phyloP scores from a whole-genome alignment of 2,113 vertebrate species.

The Lepisosteus oculatus region DNA sequence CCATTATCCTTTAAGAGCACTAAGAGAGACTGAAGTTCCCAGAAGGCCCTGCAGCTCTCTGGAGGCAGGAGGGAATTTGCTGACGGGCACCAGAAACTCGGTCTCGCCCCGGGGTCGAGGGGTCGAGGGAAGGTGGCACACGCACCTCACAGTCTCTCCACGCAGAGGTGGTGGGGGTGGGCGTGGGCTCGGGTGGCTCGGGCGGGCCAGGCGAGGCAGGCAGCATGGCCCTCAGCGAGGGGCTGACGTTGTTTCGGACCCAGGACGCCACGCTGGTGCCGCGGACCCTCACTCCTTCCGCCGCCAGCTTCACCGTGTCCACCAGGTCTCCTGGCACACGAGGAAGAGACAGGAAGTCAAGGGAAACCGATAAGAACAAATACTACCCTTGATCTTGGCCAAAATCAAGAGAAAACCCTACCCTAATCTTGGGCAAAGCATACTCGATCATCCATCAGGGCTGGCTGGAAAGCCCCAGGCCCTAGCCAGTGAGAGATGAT shows the following conservation, averaged over 20 bases:
- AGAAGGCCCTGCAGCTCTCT: too few species aligned
- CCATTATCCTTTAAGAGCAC: too few species aligned
- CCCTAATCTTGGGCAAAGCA: too few species aligned
- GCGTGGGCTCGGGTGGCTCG: constrained; percentile 13
- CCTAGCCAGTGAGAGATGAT: too few species aligned
- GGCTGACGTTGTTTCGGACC: constrained; percentile 60
- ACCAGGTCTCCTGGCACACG: constrained; percentile 56
- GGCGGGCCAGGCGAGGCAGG: constrained; percentile 44
- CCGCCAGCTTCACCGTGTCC: constrained; percentile 59
- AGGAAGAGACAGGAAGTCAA: not conserved
- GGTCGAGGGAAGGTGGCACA: too few species aligned
- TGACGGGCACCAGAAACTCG: too few species aligned
- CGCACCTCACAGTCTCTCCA: constrained; percentile 45
- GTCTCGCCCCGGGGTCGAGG: too few species aligned
- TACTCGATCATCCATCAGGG: too few species aligned
- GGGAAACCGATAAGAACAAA: not conserved
- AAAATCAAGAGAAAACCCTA: too few species aligned
- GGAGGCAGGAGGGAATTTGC: too few species aligned
- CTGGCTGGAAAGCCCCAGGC: too few species aligned
- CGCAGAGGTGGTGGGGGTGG: constrained; percentile 33
- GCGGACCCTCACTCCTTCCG: constrained; percentile 63
- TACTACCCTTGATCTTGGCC: not conserved
- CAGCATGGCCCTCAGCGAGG: constrained; percentile 50
- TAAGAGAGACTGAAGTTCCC: too few species aligned
- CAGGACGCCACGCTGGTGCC: constrained; percentile 57